Evolutionary conservation across 1,140 invertebrate genomes (phyloP), one percentile per base, ranked within the genome.

Genomic region (Elymnias hypermnestra): DNA sequence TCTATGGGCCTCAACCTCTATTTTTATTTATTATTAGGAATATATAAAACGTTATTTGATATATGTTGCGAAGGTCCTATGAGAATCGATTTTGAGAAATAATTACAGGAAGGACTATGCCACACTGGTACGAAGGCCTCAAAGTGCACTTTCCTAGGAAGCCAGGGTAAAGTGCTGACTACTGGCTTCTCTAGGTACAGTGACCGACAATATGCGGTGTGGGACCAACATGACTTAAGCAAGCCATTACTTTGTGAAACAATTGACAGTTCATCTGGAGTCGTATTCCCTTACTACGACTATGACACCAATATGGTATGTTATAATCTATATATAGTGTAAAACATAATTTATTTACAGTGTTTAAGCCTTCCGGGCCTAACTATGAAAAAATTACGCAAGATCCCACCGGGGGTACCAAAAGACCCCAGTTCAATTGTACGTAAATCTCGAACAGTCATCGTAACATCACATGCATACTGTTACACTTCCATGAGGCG

Each of bases 271-370:
- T 96, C 95, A 0, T 97, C 95, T 28, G 97, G 96, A 5, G 92
- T 98, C 41, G 89, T 98, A 1, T 95, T 97, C 81, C 97, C 97
- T 0, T 97, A 93, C 76, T 98, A 94, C 83, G 97, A 99, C 81
- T 89, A 93, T 63, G 97, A 99, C 79, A 97, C 95, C 8, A 94
- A 93, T 68, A 92, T 98, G 72, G 91, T 97, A 36, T 67, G 70
- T 5, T 15, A 12, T 31, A 3, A 5, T n/a, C 26, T n/a, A 3
- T 21, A 21, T 21, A 3, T 21, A 21, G 6, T 6, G 6, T 21
- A 21, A 21, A 21, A 21, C 3, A 21, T 4, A 4, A 21, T 21
- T 6, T 3, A 4, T 3, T 21, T 6, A 21, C 19, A 6, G 19
- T 4, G 19, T 21, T 21, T 21, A 6, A 4, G 19, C n/a, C n/a